phyloP scores from a whole-genome alignment of 1,140 invertebrate genomes.

The Drosophila pruinosa region DNA sequence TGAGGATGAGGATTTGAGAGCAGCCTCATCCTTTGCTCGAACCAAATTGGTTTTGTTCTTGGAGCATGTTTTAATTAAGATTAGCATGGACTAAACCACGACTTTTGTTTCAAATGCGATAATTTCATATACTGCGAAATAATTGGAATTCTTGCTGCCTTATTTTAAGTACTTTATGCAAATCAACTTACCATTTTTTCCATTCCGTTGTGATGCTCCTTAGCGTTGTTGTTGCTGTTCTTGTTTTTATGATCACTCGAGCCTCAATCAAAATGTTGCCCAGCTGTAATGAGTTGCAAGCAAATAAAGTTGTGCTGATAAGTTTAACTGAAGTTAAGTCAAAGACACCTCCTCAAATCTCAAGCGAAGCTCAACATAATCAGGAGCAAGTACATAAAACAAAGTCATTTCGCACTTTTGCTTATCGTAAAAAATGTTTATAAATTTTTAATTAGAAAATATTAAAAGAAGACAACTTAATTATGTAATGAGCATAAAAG shows the following conservation, averaged over 20 bases:
- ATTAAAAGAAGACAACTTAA: conserved; percentile 70
- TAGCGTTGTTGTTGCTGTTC: conserved; percentile 30
- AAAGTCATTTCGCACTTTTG: neutral
- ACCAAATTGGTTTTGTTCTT: neutral
- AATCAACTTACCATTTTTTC: conserved; percentile 70
- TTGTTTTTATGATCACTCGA: neutral
- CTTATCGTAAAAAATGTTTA: conserved; percentile 40
- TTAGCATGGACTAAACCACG: neutral
- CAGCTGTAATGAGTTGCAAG: conserved; percentile 63
- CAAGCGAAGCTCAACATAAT: conserved; percentile 31
- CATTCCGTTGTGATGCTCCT: conserved; percentile 60
- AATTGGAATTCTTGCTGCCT: neutral
- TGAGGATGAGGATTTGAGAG: neutral
- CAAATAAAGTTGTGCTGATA: conserved; percentile 44
- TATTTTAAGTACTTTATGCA: neutral
- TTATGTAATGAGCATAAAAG: conserved; percentile 67
- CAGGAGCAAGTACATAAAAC: conserved; percentile 5
- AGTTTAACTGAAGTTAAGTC: conserved; percentile 60
- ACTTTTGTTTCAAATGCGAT: neutral
- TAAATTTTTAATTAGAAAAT: conserved; percentile 72
- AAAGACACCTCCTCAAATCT: conserved; percentile 7
- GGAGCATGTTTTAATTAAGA: conserved; percentile 26
- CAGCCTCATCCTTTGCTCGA: too few species aligned
- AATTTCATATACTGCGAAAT: neutral
- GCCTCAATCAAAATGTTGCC: conserved; percentile 15